These are phyloP conservation scores for Sebastes matsubarae DNA, from an alignment of 2,797 vertebrate species.

Conservation along the genomic window DNA sequence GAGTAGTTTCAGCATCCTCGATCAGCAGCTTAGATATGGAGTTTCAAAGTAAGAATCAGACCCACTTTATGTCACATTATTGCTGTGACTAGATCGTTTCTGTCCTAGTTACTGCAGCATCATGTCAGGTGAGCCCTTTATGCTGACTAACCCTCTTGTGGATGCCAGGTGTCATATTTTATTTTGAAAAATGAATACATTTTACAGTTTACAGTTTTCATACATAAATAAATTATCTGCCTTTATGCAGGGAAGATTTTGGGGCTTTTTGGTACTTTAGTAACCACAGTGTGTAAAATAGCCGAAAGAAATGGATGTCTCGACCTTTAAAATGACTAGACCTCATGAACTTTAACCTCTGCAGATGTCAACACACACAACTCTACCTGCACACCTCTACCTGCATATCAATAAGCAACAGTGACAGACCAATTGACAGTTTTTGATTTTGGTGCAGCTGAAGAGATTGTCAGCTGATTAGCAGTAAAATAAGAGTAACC, in stretches of 20 bases:
- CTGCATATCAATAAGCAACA: neutral
- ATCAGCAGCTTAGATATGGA: neutral
- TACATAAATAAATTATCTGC: too few relatives aligned
- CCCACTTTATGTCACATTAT: neutral
- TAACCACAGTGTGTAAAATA: too few relatives aligned
- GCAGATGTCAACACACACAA: neutral
- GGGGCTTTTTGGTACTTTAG: too few relatives aligned
- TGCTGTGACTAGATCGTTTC: neutral
- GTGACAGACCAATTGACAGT: neutral
- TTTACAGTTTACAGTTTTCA: too few relatives aligned
- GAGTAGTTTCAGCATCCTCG: neutral
- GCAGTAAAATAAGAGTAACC: too few relatives aligned
- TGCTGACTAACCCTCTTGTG: neutral
- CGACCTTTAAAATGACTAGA: neutral
- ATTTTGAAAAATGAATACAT: accelerated
- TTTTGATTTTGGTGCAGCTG: neutral
- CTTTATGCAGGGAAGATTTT: too few relatives aligned
- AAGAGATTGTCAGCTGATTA: neutral
- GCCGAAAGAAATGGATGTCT: neutral
- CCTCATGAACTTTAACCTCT: neutral
- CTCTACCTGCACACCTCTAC: too few relatives aligned
- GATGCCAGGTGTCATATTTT: neutral
- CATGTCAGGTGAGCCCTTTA: neutral
- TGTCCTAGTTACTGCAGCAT: accelerated
- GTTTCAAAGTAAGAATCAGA: neutral